Percentiles rank a stretch among this genome's conserved stretches.
phyloP scores from a whole-genome alignment of 2,113 vertebrate species.

The Willisornis vidua region DNA sequence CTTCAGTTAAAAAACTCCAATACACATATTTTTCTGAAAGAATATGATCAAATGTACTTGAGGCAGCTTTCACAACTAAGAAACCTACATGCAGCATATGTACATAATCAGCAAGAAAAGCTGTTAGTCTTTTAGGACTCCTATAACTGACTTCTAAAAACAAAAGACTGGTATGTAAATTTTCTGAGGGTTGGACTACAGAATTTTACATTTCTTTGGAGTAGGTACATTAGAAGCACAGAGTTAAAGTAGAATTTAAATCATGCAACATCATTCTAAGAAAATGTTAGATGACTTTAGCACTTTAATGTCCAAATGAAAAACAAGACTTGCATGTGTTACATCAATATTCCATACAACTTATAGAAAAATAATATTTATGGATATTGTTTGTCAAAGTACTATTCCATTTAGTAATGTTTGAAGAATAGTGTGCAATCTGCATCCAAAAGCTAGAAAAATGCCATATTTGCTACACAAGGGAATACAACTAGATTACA shows the following conservation, averaged over 20 bases:
- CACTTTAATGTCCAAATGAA: conserved; percentile 14
- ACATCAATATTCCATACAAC: not conserved
- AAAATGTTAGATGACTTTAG: conserved; percentile 27
- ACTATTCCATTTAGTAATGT: conserved; percentile 47
- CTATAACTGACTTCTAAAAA: not conserved
- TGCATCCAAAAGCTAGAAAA: conserved; percentile 29
- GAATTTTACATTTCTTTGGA: not conserved
- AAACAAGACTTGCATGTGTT: conserved; percentile 28
- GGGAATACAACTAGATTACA: conserved; percentile 54
- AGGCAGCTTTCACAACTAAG: conserved; percentile 13
- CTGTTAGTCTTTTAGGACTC: conserved; percentile 12
- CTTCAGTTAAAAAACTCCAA: not conserved
- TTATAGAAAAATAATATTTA: conserved; percentile 50
- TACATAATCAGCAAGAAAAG: not conserved
- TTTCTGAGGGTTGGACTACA: not conserved
- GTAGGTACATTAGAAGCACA: not conserved
- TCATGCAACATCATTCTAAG: not conserved
- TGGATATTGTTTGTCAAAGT: conserved; percentile 12
- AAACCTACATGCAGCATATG: not conserved
- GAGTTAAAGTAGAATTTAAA: not conserved
- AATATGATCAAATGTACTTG: not conserved
- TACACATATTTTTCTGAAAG: conserved; percentile 30
- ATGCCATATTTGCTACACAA: conserved; percentile 46
- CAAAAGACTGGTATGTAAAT: conserved; percentile 9
- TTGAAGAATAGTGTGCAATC: conserved; percentile 27